Evolutionary conservation across 2,888 invertebrate species (phyloP).

Genomic region (Leptura quadrifasciata): DNA sequence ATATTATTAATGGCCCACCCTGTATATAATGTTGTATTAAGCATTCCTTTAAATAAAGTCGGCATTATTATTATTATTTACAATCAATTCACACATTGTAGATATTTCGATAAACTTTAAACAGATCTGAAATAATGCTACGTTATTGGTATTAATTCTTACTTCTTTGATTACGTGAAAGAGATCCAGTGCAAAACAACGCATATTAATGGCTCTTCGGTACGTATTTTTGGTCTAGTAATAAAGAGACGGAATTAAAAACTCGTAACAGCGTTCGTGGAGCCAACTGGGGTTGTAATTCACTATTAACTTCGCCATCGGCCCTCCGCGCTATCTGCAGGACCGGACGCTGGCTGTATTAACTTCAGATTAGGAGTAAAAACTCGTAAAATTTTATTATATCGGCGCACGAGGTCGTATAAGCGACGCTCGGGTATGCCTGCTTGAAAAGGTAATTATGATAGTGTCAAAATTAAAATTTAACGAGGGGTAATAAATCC

Average conservation of each 20-base stretch:
- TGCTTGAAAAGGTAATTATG: slow-evolving; percentile 48
- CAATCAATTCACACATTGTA: no score
- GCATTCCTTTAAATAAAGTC: no score
- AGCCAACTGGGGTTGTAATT: slow-evolving; percentile 63
- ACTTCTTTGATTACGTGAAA: not conserved
- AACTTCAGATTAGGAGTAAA: slow-evolving; percentile 67
- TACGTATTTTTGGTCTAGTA: slow-evolving; percentile 59
- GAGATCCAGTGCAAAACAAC: slow-evolving; percentile 25
- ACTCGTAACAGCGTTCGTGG: slow-evolving; percentile 69
- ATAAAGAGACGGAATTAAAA: slow-evolving; percentile 71
- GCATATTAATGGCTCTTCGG: slow-evolving; percentile 65
- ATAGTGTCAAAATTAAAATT: slow-evolving; percentile 55
- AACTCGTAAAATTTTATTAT: slow-evolving; percentile 66
- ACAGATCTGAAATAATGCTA: no score
- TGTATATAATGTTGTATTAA: no score
- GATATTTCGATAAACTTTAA: no score
- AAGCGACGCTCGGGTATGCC: slow-evolving; percentile 23
- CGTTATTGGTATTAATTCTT: not conserved
- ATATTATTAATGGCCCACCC: no score
- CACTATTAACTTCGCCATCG: slow-evolving; percentile 67
- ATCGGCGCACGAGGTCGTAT: slow-evolving; percentile 28
- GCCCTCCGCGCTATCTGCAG: slow-evolving; percentile 59
- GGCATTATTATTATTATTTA: no score
- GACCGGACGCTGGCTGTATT: slow-evolving; percentile 65
- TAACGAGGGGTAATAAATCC: slow-evolving; percentile 48